Percentiles rank a stretch among this genome's conserved stretches.
Conservation (phyloP, 2,797 vertebrate species). For the Paedocypris micromegethes region DNA sequence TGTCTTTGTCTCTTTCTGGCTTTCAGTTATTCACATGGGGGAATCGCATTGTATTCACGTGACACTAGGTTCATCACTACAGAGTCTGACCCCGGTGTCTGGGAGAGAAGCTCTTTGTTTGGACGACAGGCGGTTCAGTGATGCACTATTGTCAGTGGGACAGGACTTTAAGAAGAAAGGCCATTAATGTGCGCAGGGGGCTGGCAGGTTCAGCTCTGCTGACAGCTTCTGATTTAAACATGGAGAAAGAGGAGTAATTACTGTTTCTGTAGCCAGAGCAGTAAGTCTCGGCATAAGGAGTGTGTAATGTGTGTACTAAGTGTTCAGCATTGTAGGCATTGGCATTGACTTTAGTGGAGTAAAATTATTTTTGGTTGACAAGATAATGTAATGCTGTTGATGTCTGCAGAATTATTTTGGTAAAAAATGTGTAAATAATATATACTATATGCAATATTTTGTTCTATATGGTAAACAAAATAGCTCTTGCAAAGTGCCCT, state of each 20-base stretch:
- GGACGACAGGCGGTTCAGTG: constrained; percentile 36
- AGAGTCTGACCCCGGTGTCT: constrained; percentile 36
- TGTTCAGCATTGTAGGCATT: too few relatives aligned
- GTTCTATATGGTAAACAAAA: too few relatives aligned
- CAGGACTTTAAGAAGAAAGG: constrained; percentile 41
- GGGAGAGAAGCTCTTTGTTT: constrained; percentile 35
- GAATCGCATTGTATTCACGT: constrained; percentile 39
- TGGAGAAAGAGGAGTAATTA: constrained; percentile 25
- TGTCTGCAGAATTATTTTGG: too few relatives aligned
- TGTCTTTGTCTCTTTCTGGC: constrained; percentile 26
- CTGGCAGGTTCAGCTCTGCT: constrained; percentile 28
- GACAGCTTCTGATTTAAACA: constrained; percentile 31
- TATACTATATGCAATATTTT: too few relatives aligned
- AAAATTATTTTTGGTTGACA: too few relatives aligned
- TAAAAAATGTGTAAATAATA: too few relatives aligned
- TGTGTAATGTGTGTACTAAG: background rate
- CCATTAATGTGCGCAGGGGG: constrained; percentile 33
- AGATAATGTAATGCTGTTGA: too few relatives aligned
- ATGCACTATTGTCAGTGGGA: constrained; percentile 35
- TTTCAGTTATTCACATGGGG: constrained; percentile 35
- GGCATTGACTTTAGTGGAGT: too few relatives aligned
- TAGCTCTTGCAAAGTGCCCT: too few relatives aligned
- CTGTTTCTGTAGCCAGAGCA: constrained; percentile 22
- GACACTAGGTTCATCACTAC: constrained; percentile 38
- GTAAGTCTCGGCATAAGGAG: constrained; percentile 5